A percentile compares a stretch with the other conserved stretches of the same genome.
Conservation (phyloP, 2,113 vertebrate genomes). For the Trematomus loennbergii region DNA sequence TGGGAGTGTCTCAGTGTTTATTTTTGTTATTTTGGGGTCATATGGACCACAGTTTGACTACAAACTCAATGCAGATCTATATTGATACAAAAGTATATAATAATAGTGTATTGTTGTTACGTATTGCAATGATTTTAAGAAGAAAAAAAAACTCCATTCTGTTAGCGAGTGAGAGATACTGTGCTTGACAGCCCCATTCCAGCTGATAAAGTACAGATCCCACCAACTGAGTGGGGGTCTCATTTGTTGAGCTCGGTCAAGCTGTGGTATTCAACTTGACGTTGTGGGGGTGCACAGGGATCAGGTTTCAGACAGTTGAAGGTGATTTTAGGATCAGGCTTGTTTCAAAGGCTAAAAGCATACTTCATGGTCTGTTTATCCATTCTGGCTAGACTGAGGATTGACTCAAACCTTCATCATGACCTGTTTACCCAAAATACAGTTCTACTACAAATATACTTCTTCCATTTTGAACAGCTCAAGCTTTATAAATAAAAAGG, state of each 20-base stretch:
- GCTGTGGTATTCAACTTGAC: constrained; percentile 68
- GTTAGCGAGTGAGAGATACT: constrained; percentile 52
- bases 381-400: constrained; percentile 64
- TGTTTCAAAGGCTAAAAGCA: constrained; percentile 80
- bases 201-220: constrained; percentile 76
- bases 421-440: constrained; percentile 58
- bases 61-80: constrained; percentile 2
- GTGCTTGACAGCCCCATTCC: constrained; percentile 57
- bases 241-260: constrained; percentile 64
- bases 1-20: too few relatives aligned
- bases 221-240: constrained; percentile 69
- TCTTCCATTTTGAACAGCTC: constrained; percentile 19
- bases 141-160: constrained; percentile 24
- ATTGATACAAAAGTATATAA: not conserved
- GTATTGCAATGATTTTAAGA: constrained; percentile 19
- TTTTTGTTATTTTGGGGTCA: constrained; percentile 5
- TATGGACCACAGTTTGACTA: not conserved
- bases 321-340: constrained; percentile 80
- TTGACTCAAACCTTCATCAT: constrained; percentile 64
- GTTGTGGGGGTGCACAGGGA: constrained; percentile 65
- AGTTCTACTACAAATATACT: constrained; percentile 41
- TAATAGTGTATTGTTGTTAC: constrained; percentile 10
- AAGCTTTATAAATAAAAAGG: constrained; percentile 20
- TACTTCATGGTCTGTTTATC: constrained; percentile 74
- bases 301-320: constrained; percentile 80